These are phyloP conservation scores for Ambastaia sidthimunki DNA, from an alignment of 2,797 vertebrate genomes.

Conservation along the genomic window DNA sequence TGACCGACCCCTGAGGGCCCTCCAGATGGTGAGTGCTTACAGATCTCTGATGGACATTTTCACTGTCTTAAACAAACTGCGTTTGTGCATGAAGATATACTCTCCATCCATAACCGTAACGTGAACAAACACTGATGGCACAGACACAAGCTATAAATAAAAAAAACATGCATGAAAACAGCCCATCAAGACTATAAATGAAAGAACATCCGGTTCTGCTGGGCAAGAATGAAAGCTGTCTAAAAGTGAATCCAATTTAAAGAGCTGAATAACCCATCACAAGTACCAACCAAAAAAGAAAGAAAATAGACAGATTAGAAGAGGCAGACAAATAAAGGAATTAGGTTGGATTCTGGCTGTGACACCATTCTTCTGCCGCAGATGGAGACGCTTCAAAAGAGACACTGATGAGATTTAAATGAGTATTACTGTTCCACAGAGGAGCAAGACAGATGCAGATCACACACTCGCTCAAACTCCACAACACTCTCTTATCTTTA, in stretches of 20 bases:
- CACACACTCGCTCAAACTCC: constrained; percentile 43
- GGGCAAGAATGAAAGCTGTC: not conserved
- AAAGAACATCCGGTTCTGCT: not conserved
- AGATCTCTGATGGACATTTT: not conserved
- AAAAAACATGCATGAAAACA: not conserved
- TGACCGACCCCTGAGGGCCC: constrained; percentile 21
- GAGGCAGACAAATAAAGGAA: constrained; percentile 38
- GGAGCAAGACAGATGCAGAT: constrained; percentile 48
- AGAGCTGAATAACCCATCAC: constrained; percentile 21
- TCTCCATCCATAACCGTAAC: constrained; percentile 4
- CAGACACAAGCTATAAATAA: not conserved
- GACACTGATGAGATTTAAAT: constrained; percentile 61
- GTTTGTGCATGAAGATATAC: not conserved
- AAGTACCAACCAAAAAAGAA: constrained; percentile 7
- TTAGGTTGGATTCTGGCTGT: constrained; percentile 47
- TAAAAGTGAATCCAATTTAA: constrained; percentile 28
- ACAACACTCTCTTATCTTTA: constrained; percentile 44
- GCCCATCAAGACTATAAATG: constrained; percentile 2
- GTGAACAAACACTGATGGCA: not conserved
- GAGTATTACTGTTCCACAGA: constrained; percentile 51
- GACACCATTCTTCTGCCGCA: constrained; percentile 33
- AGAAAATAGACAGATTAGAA: not conserved
- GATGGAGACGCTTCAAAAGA: constrained; percentile 55
- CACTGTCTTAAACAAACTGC: not conserved
- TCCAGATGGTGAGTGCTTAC: constrained; percentile 16